Percentiles rank a stretch among this genome's conserved stretches.
These are phyloP conservation scores for Drosophila imparisetae DNA, from an alignment of 2,888 invertebrate species.

Conservation along the genomic window DNA sequence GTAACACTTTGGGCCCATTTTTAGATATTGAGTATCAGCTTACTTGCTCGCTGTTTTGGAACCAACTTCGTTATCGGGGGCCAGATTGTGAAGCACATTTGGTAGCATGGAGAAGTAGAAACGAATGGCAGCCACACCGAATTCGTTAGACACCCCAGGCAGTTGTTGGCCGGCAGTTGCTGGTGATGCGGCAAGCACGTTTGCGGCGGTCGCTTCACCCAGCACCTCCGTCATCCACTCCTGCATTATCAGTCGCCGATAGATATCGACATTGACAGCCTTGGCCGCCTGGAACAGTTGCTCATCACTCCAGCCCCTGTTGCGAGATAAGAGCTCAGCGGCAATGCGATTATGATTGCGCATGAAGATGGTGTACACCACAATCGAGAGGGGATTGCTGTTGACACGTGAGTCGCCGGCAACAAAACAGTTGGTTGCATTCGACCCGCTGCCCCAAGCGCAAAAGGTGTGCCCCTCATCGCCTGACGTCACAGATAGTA, in stretches of 20 bases:
- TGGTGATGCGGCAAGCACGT: constrained; percentile 36
- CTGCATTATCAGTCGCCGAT: constrained; percentile 92
- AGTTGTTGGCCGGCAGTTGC: background rate
- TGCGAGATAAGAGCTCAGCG: constrained; percentile 86
- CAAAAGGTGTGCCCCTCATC: constrained; percentile 86
- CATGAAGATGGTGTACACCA: constrained; percentile 91
- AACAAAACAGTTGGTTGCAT: constrained; percentile 66
- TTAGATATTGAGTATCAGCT: background rate
- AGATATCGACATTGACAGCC: constrained; percentile 90
- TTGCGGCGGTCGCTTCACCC: constrained; percentile 85
- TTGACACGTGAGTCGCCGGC: constrained; percentile 91
- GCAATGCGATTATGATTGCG: constrained; percentile 94
- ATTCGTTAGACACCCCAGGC: constrained; percentile 88
- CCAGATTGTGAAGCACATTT: constrained; percentile 74
- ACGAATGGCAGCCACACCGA: constrained; percentile 90
- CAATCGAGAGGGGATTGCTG: constrained; percentile 90
- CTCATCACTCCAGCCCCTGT: constrained; percentile 92
- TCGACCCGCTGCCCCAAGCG: constrained; percentile 67
- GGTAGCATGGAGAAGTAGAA: constrained; percentile 89
- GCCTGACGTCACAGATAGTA: constrained; percentile 86
- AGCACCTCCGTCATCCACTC: constrained; percentile 91
- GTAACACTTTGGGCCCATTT: background rate
- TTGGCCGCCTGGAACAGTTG: constrained; percentile 90
- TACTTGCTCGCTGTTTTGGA: constrained; percentile 33
- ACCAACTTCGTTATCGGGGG: constrained; percentile 24